Evolutionary conservation across 2,113 vertebrate genomes (phyloP).

Genomic region (Anoura caudifer): DNA sequence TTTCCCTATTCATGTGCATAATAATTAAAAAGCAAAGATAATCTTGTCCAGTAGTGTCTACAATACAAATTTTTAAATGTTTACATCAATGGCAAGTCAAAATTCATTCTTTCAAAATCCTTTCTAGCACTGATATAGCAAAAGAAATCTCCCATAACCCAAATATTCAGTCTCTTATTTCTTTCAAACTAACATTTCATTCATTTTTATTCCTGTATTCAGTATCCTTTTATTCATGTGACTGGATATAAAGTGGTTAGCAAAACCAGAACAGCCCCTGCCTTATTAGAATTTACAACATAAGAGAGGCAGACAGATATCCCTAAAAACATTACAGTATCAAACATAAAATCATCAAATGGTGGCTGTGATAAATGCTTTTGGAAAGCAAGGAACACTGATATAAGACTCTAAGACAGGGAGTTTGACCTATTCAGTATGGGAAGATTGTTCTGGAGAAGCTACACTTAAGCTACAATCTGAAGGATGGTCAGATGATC

Average conservation of each 20-base stretch:
- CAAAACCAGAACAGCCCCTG: background rate
- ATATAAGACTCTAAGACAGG: background rate
- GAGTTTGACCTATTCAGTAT: background rate
- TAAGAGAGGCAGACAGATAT: background rate
- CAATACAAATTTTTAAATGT: slow-evolving; percentile 1
- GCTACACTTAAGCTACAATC: background rate
- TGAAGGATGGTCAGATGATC: background rate
- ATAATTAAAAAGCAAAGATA: slow-evolving; percentile 49
- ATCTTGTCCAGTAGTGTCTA: background rate
- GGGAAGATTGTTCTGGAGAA: background rate
- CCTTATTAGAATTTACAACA: background rate
- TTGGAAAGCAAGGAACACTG: background rate
- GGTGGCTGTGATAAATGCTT: background rate
- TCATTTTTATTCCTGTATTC: background rate
- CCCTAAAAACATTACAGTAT: background rate
- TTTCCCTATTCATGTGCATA: background rate
- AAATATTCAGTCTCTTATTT: background rate
- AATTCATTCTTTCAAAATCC: background rate
- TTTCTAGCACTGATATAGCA: background rate
- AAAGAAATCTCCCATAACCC: background rate
- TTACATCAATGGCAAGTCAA: background rate
- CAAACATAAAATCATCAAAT: background rate
- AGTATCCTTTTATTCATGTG: background rate
- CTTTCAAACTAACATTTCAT: background rate
- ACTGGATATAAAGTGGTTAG: background rate